These are phyloP conservation scores for Platichthys flesus DNA, from an alignment of 2,113 vertebrate genomes.

Conservation along the genomic window DNA sequence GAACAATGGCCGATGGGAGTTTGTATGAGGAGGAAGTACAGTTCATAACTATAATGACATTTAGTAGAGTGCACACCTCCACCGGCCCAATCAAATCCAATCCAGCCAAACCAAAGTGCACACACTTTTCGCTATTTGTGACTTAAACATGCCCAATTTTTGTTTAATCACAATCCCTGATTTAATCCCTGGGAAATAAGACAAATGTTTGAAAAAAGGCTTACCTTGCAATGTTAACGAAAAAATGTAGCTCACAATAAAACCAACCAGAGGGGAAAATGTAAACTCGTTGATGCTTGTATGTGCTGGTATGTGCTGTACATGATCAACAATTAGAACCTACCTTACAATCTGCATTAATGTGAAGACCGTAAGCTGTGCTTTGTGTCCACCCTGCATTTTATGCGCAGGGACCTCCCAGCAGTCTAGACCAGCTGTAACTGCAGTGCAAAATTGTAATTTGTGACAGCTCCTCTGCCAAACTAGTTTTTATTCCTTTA, in stretches of 20 bases:
- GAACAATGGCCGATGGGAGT: not conserved
- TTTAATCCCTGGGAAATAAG: no score
- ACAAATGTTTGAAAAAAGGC: no score
- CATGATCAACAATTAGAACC: not conserved
- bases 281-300: not conserved
- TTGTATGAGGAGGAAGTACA: not conserved
- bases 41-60: no score
- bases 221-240: no score
- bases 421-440: not conserved
- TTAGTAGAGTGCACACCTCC: no score
- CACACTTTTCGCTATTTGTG: no score
- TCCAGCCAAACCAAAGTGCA: no score
- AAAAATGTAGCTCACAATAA: no score
- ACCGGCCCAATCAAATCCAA: not conserved
- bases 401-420: not conserved
- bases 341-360: not conserved
- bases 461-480: constrained; percentile 12
- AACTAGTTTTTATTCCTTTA: not conserved
- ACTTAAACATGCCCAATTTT: no score
- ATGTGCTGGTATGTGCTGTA: not conserved
- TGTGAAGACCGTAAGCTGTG: not conserved
- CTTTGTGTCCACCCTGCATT: not conserved
- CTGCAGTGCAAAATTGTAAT: not conserved
- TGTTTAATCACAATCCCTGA: no score
- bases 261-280: not conserved